Conservation (phyloP, 2,113 vertebrate species). For the Lepus timidus region DNA sequence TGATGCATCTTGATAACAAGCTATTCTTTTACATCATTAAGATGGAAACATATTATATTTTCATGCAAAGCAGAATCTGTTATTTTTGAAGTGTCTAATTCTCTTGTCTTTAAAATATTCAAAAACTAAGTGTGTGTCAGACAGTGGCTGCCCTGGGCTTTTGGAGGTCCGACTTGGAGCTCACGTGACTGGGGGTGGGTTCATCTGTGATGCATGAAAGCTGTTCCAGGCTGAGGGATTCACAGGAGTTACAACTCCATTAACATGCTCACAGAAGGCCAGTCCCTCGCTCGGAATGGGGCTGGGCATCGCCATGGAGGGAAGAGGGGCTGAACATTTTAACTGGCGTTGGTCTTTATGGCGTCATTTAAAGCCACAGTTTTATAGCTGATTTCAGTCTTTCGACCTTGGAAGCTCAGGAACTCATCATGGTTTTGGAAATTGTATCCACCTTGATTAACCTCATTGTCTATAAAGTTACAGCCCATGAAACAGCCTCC, state of each 20-base stretch:
- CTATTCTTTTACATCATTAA: slow-evolving; percentile 85
- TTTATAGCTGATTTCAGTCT: slow-evolving; percentile 57
- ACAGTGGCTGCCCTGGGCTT: slow-evolving; percentile 54
- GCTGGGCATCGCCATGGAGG: background rate
- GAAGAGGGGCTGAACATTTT: background rate
- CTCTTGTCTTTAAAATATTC: slow-evolving; percentile 77
- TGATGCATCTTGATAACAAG: slow-evolving; percentile 82
- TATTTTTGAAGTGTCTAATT: slow-evolving; percentile 81
- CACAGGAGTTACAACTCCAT: background rate
- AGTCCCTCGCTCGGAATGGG: slow-evolving; percentile 10
- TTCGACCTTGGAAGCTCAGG: slow-evolving; percentile 49
- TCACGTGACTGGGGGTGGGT: background rate
- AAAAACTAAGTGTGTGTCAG: slow-evolving; percentile 62
- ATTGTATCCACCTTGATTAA: slow-evolving; percentile 66
- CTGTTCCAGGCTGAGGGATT: background rate
- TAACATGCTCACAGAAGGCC: background rate
- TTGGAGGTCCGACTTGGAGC: slow-evolving; percentile 53
- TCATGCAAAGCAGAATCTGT: slow-evolving; percentile 84
- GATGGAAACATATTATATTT: slow-evolving; percentile 84
- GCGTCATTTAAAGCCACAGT: slow-evolving; percentile 61
- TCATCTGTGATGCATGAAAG: background rate
- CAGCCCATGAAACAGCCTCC: slow-evolving; percentile 59
- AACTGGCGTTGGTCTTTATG: background rate
- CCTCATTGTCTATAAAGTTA: slow-evolving; percentile 74
- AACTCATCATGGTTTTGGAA: slow-evolving; percentile 47